Evolutionary conservation across 2,888 invertebrate species (phyloP).

Genomic region (Lasioglossum vierecki): DNA sequence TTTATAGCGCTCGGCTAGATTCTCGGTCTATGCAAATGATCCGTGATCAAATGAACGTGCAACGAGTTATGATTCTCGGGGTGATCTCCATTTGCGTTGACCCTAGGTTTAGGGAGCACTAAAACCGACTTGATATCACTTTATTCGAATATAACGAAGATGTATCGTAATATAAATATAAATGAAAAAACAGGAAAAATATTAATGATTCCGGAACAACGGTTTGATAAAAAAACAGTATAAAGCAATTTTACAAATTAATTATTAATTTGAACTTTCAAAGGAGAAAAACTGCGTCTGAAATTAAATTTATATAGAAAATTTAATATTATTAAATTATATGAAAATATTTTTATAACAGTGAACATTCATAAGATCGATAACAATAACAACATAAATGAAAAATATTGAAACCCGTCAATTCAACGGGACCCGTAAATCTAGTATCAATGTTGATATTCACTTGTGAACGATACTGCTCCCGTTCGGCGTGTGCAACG

Average conservation of each 20-base stretch:
- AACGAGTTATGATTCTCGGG: background rate
- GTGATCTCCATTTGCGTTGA: background rate
- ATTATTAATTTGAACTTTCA: no score
- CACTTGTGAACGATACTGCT: background rate
- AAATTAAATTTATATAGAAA: no score
- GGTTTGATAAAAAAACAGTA: no score
- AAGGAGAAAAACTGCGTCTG: no score
- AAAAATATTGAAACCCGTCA: background rate
- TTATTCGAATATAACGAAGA: background rate
- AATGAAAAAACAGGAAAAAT: background rate
- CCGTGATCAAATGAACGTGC: background rate
- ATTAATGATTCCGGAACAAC: no score
- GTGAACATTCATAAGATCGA: no score
- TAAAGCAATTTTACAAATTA: no score
- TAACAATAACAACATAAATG: no score
- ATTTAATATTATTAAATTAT: no score
- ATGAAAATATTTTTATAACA: no score
- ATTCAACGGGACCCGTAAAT: background rate
- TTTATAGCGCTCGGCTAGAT: background rate
- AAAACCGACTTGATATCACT: background rate
- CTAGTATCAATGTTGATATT: background rate
- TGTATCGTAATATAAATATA: no score
- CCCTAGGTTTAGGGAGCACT: background rate
- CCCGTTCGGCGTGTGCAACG: background rate
- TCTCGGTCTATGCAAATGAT: background rate